A percentile compares a stretch with the other conserved stretches of the same genome.
Conservation (phyloP, 2,113 vertebrate genomes). For the Lichenostomus cassidix region DNA sequence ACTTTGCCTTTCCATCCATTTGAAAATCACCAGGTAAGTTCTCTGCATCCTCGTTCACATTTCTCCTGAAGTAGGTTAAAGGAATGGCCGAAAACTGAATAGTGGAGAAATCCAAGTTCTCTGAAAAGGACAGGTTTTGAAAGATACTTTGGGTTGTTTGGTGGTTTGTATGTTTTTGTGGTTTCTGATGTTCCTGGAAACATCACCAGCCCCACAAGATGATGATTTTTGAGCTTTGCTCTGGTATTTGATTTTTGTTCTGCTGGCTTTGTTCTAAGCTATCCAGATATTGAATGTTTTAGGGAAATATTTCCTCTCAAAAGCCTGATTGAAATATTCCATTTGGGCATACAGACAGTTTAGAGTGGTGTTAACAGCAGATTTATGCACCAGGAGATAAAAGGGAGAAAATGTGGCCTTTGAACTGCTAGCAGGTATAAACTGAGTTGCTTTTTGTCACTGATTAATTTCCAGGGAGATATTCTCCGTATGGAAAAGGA, state of each 20-base stretch:
- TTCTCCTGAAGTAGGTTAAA: background rate
- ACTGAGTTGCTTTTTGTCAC: background rate
- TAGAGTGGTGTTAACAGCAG: background rate
- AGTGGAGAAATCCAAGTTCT: background rate
- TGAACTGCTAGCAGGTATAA: background rate
- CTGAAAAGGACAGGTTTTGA: background rate
- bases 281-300: background rate
- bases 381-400: background rate
- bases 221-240: background rate
- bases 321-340: background rate
- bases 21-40: constrained; percentile 84
- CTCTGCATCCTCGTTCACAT: background rate
- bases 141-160: background rate
- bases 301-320: background rate
- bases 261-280: background rate
- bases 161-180: fast-evolving
- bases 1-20: constrained; percentile 81
- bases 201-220: background rate
- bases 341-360: background rate
- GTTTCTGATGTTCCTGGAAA: background rate
- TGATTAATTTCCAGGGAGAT: constrained; percentile 78
- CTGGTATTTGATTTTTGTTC: background rate
- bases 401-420: background rate
- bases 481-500: constrained; percentile 79
- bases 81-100: background rate